Conservation (phyloP, 2,797 vertebrate species). For the Rhabdomys pumilio region DNA sequence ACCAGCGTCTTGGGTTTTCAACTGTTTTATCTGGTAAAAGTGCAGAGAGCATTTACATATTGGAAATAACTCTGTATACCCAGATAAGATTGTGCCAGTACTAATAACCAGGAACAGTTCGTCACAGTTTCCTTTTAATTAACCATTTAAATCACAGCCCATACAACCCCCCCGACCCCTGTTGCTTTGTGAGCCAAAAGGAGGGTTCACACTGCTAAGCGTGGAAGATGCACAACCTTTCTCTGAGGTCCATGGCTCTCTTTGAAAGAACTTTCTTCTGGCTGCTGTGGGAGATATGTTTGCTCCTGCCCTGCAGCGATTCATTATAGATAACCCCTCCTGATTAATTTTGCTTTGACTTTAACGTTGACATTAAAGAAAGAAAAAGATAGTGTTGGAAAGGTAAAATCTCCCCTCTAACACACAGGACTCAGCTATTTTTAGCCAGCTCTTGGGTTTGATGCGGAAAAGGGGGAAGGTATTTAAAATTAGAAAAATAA, state of each 20-base stretch:
- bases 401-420: conserved; percentile 77
- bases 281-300: conserved; percentile 79
- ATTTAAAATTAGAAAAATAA: conserved; percentile 87
- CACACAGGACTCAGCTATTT: conserved; percentile 84
- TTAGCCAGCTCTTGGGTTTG: conserved; percentile 79
- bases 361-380: conserved; percentile 87
- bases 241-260: conserved; percentile 82
- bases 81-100: conserved; percentile 91
- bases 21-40: conserved; percentile 87
- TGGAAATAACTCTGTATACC: conserved; percentile 90
- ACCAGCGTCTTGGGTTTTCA: conserved; percentile 83
- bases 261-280: conserved; percentile 86
- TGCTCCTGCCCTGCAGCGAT: conserved; percentile 74
- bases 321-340: conserved; percentile 90
- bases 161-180: conserved; percentile 86
- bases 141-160: conserved; percentile 90
- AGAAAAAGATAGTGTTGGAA: conserved; percentile 53
- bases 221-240: conserved; percentile 86
- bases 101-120: conserved; percentile 87
- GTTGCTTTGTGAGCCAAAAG: conserved; percentile 82
- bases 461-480: conserved; percentile 57
- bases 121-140: conserved; percentile 90
- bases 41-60: conserved; percentile 88
- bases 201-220: conserved; percentile 86
- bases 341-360: conserved; percentile 91